A percentile compares a stretch with the other conserved stretches of the same genome.
Conservation (phyloP, 2,113 vertebrate genomes). For the Setophaga coronata region DNA sequence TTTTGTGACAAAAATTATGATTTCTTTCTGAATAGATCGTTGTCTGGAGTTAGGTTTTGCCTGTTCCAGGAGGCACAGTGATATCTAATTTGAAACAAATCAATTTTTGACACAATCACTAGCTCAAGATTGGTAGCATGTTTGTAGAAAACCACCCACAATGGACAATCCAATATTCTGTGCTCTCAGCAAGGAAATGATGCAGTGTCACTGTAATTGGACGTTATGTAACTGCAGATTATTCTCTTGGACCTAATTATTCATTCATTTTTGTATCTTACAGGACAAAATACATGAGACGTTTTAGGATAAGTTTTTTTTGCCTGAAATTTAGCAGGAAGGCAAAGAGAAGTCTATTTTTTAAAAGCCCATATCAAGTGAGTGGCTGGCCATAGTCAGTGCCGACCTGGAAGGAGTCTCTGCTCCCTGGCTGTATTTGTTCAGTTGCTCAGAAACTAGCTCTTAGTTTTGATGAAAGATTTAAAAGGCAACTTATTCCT, state of each 20-base stretch:
- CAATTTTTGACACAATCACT: not conserved
- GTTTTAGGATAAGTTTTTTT: not conserved
- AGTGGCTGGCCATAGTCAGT: not conserved
- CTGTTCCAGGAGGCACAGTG: not conserved
- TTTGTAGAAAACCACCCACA: not conserved
- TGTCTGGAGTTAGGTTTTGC: not conserved
- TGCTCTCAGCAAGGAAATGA: not conserved
- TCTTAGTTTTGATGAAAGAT: not conserved
- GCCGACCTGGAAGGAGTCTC: not conserved
- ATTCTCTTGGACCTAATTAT: not conserved
- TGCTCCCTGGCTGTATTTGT: not conserved
- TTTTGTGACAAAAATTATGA: not conserved
- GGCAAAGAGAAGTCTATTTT: not conserved
- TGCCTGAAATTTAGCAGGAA: slow-evolving; percentile 6
- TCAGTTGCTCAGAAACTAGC: not conserved
- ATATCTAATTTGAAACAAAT: slow-evolving; percentile 21
- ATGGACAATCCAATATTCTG: not conserved
- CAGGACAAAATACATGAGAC: not conserved
- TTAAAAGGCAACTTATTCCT: not conserved
- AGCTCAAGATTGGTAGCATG: not conserved
- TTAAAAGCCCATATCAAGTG: not conserved
- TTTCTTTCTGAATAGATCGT: not conserved
- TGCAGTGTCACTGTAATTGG: not conserved
- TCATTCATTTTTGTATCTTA: not conserved
- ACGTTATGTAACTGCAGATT: not conserved